Conservation (phyloP, 2,888 invertebrate species). For the Apamea sordens region DNA sequence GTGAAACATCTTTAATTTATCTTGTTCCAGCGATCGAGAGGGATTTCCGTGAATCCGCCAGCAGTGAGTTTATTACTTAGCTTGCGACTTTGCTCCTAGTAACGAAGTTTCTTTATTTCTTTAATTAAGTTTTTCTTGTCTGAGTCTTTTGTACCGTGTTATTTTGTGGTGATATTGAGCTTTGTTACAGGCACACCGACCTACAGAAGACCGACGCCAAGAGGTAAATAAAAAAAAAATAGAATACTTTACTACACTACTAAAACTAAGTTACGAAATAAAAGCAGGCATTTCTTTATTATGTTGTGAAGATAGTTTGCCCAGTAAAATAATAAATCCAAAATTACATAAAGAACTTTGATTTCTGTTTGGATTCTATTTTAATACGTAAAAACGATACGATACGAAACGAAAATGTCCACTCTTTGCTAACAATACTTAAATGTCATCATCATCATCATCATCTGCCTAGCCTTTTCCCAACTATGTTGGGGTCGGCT, state of each 20-base stretch:
- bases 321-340: background rate
- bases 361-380: background rate
- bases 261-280: background rate
- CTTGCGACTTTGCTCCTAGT: slow-evolving; percentile 9
- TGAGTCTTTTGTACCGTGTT: background rate
- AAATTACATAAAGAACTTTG: background rate
- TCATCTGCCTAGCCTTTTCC: no score
- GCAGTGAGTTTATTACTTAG: slow-evolving; percentile 54
- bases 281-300: background rate
- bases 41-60: slow-evolving; percentile 52
- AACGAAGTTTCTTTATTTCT: slow-evolving; percentile 23
- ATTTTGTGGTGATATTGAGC: slow-evolving; percentile 31
- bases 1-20: slow-evolving; percentile 28
- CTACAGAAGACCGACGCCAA: slow-evolving; percentile 55
- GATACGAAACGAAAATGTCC: no score
- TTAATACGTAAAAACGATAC: background rate
- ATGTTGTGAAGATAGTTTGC: background rate
- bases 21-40: slow-evolving; percentile 57
- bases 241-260: background rate
- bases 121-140: slow-evolving; percentile 7
- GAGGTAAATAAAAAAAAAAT: slow-evolving; percentile 66
- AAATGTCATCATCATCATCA: no score
- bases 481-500: no score
- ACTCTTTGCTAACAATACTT: background rate
- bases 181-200: slow-evolving; percentile 71